phyloP scores from a whole-genome alignment of 1,140 invertebrate genomes.

The Drosophila dunni region DNA sequence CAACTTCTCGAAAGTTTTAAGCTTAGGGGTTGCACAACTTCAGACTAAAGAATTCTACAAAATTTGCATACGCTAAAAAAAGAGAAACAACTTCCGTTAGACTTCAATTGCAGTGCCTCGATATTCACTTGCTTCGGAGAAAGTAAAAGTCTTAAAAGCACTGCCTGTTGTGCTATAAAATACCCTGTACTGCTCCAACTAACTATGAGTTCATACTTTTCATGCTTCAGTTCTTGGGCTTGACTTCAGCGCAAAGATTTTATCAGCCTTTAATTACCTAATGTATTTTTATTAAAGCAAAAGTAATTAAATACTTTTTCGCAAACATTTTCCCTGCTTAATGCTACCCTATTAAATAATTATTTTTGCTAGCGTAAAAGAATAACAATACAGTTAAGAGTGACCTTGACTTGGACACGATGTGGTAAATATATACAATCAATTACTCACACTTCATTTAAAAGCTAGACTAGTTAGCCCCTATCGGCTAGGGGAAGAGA shows the following conservation, averaged over 20 bases:
- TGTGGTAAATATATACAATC: conserved; percentile 44
- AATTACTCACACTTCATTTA: conserved; percentile 57
- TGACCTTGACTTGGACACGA: conserved; percentile 57
- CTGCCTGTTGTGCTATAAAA: neutral
- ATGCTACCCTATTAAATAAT: conserved; percentile 19
- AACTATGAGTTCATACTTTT: no score
- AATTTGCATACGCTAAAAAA: conserved; percentile 32
- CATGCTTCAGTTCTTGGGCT: no score
- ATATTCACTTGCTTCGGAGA: neutral
- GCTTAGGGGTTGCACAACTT: conserved; percentile 17
- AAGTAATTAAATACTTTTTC: no score
- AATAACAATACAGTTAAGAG: conserved; percentile 40
- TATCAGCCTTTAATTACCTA: no score
- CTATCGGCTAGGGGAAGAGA: neutral
- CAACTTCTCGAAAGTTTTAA: conserved; percentile 3
- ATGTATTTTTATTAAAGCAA: no score
- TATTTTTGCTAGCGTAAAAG: conserved; percentile 35
- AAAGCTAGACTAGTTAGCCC: conserved; percentile 10
- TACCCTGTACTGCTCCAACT: neutral
- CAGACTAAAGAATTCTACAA: neutral
- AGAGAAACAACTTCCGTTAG: conserved; percentile 25
- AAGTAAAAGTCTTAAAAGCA: neutral
- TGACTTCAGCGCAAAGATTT: neutral
- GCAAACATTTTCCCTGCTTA: neutral
- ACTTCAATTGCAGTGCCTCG: conserved; percentile 19